Evolutionary conservation across 2,888 invertebrate species (phyloP).

Genomic region (Hypena proboscidalis): DNA sequence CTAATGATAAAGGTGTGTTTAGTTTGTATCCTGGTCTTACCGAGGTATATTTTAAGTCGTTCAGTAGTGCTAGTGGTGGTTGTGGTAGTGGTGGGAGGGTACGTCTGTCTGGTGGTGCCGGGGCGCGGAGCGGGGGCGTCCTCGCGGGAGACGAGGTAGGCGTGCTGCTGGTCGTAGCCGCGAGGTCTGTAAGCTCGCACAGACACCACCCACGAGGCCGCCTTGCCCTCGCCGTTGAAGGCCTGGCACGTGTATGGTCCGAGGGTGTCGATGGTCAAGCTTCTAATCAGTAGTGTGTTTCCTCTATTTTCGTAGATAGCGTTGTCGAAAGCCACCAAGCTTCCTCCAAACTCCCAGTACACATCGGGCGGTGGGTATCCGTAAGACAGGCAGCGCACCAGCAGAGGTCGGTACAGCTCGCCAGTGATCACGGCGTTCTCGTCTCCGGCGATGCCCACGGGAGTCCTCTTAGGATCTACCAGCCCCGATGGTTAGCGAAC

Average conservation of each 20-base stretch:
- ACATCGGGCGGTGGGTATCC: conserved; percentile 92
- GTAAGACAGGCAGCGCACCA: conserved; percentile 92
- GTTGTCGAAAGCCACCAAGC: conserved; percentile 90
- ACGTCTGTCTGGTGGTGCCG: conserved; percentile 26
- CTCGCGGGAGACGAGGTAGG: conserved; percentile 50
- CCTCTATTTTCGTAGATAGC: conserved; percentile 90
- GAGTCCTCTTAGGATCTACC: conserved; percentile 84
- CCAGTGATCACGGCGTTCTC: conserved; percentile 87
- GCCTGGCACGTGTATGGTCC: conserved; percentile 96
- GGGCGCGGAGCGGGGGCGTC: conserved; percentile 39
- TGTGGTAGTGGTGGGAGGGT: conserved; percentile 18
- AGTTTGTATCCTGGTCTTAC: conserved; percentile 57
- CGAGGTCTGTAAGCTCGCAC: conserved; percentile 90
- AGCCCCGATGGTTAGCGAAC: conserved; percentile 55
- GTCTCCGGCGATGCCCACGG: conserved; percentile 89
- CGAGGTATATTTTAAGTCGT: conserved; percentile 57
- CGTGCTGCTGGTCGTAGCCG: conserved; percentile 63
- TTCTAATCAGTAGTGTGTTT: conserved; percentile 90
- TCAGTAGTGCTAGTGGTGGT: conserved; percentile 43
- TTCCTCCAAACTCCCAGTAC: conserved; percentile 92
- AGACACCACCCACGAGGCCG: conserved; percentile 91
- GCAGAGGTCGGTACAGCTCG: conserved; percentile 88
- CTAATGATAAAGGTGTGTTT: neutral
- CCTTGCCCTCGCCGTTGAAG: conserved; percentile 92
- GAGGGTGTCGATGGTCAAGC: conserved; percentile 89